Evolutionary conservation across 2,113 vertebrate species (phyloP).

Genomic region (Arenaria interpres): DNA sequence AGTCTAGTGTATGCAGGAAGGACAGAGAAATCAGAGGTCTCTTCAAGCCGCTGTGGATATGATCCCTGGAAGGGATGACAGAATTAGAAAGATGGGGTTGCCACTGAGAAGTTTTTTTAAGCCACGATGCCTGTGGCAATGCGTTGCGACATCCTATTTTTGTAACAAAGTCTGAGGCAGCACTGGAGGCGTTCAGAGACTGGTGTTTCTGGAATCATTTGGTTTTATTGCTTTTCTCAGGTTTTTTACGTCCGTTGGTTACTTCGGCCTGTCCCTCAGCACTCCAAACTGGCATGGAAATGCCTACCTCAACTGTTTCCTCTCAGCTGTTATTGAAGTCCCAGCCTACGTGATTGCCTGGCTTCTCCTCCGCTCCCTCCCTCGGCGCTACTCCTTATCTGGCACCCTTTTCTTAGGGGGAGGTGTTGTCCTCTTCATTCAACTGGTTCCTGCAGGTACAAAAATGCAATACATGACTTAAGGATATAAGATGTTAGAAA

Average conservation of each 20-base stretch:
- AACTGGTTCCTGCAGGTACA: conserved; percentile 84
- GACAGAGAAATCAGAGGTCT: conserved; percentile 15
- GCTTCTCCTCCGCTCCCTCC: conserved; percentile 82
- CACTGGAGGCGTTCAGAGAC: background rate
- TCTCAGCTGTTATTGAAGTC: conserved; percentile 88
- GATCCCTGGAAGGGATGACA: background rate
- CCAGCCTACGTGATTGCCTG: conserved; percentile 88
- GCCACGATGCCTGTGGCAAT: background rate
- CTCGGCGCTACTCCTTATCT: conserved; percentile 79
- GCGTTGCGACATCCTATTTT: background rate
- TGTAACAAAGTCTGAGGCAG: conserved; percentile 12
- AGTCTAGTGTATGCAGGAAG: background rate
- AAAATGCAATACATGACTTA: background rate
- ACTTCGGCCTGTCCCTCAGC: conserved; percentile 89
- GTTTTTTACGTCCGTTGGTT: conserved; percentile 84
- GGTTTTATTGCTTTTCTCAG: conserved; percentile 66
- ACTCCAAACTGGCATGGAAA: conserved; percentile 87
- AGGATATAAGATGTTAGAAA: background rate
- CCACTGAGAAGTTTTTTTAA: background rate
- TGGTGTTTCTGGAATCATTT: background rate
- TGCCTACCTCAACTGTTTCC: conserved; percentile 87
- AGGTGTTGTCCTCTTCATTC: conserved; percentile 82
- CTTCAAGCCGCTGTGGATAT: conserved; percentile 7
- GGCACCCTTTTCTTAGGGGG: conserved; percentile 81
- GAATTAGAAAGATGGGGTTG: conserved; percentile 6